Conservation (phyloP, 2,888 invertebrate genomes). For the Athalia rosae region DNA sequence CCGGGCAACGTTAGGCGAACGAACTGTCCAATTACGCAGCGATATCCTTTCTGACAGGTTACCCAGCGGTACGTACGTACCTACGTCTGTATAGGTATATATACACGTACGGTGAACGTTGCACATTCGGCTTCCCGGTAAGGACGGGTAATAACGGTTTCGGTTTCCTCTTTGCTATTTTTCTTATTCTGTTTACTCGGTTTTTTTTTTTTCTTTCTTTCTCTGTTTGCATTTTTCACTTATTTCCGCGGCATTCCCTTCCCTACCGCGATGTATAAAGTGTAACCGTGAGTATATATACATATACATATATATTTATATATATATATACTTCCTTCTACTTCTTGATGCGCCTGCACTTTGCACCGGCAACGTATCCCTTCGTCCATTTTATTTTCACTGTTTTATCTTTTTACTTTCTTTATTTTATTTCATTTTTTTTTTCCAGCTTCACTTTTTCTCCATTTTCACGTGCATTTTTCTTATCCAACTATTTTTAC, state of each 20-base stretch:
- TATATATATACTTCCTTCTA: no score
- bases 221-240: neutral
- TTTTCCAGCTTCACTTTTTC: no score
- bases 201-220: neutral
- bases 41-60: neutral
- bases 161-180: neutral
- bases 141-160: neutral
- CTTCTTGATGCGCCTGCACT: no score
- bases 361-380: no score
- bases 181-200: neutral
- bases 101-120: neutral
- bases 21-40: slow-evolving; percentile 21
- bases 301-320: no score
- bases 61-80: neutral
- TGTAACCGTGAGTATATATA: no score
- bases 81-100: neutral
- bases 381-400: neutral
- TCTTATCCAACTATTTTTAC: neutral
- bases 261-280: neutral
- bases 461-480: neutral
- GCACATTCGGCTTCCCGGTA: neutral
- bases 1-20: neutral
- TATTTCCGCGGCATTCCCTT: neutral
- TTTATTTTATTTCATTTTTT: no score
- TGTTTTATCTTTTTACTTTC: no score